Evolutionary conservation across 2,797 vertebrate genomes (phyloP).

Genomic region (Sebastes matsubarae): DNA sequence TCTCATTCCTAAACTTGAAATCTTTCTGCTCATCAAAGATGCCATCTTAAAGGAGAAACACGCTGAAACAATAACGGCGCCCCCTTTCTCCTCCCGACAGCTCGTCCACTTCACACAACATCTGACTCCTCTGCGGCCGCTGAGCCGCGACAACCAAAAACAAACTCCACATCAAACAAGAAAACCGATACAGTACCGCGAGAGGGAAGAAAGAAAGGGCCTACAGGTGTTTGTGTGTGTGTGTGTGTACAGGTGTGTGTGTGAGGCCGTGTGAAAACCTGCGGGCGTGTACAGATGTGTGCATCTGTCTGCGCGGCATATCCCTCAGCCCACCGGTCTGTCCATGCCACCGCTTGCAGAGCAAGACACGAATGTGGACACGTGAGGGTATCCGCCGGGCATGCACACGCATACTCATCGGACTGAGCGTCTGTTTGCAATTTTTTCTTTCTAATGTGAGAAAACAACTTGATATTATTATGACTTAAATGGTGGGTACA

Average conservation of each 20-base stretch:
- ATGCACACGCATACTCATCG: slow-evolving; percentile 12
- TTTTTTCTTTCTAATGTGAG: slow-evolving; percentile 36
- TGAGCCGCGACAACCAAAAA: slow-evolving; percentile 51
- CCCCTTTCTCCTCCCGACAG: slow-evolving; percentile 34
- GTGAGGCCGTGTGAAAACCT: background rate
- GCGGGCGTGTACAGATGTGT: slow-evolving; percentile 27
- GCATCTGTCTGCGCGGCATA: background rate
- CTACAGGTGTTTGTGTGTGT: slow-evolving; percentile 60
- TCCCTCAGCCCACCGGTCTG: background rate
- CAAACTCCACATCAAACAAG: slow-evolving; percentile 58
- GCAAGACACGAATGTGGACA: slow-evolving; percentile 25
- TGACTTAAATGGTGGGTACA: slow-evolving; percentile 53
- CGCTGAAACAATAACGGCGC: slow-evolving; percentile 20
- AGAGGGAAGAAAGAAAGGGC: background rate
- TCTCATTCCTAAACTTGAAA: background rate
- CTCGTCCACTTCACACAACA: slow-evolving; percentile 41
- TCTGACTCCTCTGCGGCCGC: slow-evolving; percentile 32
- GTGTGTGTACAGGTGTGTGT: slow-evolving; percentile 13
- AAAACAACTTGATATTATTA: slow-evolving; percentile 65
- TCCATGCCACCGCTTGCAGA: slow-evolving; percentile 25
- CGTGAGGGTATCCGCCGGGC: slow-evolving; percentile 44
- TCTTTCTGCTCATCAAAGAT: slow-evolving; percentile 12
- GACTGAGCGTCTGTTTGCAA: slow-evolving; percentile 15
- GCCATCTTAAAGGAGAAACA: slow-evolving; percentile 26
- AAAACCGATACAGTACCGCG: slow-evolving; percentile 57